phyloP scores from a whole-genome alignment of 1,140 invertebrate genomes.

The Gerris buenoi region DNA sequence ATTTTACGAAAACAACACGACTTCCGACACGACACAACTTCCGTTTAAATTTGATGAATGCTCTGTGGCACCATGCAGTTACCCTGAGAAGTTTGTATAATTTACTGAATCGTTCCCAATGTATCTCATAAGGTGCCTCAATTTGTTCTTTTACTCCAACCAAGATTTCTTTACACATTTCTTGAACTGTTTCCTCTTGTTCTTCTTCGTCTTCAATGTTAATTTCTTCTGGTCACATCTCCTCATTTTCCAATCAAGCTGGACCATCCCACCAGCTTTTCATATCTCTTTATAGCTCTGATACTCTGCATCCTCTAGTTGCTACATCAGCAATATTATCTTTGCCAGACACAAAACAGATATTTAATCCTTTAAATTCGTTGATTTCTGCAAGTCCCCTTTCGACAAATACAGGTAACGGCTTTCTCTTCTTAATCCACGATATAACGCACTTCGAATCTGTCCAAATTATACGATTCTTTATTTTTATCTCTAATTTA shows the following conservation, averaged over 20 bases:
- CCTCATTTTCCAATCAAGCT: background rate
- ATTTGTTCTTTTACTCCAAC: background rate
- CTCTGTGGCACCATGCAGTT: background rate
- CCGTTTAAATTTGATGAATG: background rate
- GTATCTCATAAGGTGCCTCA: background rate
- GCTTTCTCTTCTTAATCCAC: background rate
- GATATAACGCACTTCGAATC: background rate
- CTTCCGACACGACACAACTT: background rate
- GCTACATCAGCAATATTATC: background rate
- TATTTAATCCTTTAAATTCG: background rate
- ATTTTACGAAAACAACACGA: background rate
- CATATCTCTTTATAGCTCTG: background rate
- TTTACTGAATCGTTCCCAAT: background rate
- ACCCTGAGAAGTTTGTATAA: background rate
- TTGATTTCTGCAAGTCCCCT: background rate
- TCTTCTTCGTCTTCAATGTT: background rate
- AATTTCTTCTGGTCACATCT: background rate
- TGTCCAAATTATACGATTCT: background rate
- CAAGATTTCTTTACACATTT: background rate
- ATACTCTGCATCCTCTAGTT: background rate
- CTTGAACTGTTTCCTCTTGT: background rate
- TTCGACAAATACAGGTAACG: background rate
- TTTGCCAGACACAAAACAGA: background rate
- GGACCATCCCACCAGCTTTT: background rate
- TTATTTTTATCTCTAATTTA: background rate